phyloP scores from a whole-genome alignment of 2,888 invertebrate genomes.

The Oxyteleia sp. region DNA sequence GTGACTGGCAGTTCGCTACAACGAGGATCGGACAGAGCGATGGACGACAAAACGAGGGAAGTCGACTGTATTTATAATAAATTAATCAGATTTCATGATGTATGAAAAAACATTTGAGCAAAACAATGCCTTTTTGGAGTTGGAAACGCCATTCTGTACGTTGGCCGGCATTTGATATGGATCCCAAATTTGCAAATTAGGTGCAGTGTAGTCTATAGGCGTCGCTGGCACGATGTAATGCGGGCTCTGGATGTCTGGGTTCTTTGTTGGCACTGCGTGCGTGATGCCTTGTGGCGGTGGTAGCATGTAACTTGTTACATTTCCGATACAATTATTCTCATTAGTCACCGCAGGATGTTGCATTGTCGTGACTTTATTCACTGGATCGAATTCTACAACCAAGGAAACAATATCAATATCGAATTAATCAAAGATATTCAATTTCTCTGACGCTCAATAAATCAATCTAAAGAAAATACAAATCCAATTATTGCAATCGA shows the following conservation, averaged over 20 bases:
- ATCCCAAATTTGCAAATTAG: conserved; percentile 85
- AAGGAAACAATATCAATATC: neutral
- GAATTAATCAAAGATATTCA: too few relatives aligned
- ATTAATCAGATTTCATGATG: too few relatives aligned
- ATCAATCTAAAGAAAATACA: too few relatives aligned
- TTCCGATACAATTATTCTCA: conserved; percentile 83
- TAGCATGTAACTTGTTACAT: conserved; percentile 82
- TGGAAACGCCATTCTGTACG: conserved; percentile 81
- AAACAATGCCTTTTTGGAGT: conserved; percentile 81
- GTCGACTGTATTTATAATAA: too few relatives aligned
- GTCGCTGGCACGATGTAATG: conserved; percentile 84
- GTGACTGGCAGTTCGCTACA: too few relatives aligned
- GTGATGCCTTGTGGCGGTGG: conserved; percentile 81
- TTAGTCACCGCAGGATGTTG: conserved; percentile 81
- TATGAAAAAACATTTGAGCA: too few relatives aligned
- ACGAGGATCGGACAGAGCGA: too few relatives aligned
- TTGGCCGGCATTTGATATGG: conserved; percentile 80
- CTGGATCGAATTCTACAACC: conserved; percentile 80
- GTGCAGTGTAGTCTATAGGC: conserved; percentile 81
- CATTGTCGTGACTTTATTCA: conserved; percentile 78
- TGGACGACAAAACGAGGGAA: too few relatives aligned
- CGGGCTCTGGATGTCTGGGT: conserved; percentile 81
- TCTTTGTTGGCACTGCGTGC: conserved; percentile 82
- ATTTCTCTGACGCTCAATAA: too few relatives aligned
- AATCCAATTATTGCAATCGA: too few relatives aligned